Percentiles rank a stretch among this genome's conserved stretches.
Evolutionary conservation across 2,797 vertebrate species (phyloP).

Genomic region (Chanos chanos): DNA sequence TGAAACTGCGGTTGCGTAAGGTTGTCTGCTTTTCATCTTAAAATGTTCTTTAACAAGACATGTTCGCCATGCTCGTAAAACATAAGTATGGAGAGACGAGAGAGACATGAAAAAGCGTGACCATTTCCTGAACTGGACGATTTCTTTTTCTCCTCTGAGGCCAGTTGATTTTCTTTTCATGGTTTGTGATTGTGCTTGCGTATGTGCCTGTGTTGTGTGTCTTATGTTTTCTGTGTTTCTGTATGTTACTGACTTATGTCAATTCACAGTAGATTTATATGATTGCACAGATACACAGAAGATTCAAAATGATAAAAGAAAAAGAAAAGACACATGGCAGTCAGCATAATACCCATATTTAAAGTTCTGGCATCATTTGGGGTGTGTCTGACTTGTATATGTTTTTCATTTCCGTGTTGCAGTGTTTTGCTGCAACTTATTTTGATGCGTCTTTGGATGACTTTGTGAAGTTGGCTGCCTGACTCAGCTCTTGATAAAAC

Average conservation of each 20-base stretch:
- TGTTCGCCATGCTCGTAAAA: constrained; percentile 38
- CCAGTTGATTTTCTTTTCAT: constrained; percentile 19
- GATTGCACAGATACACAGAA: constrained; percentile 14
- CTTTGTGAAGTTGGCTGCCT: constrained; percentile 29
- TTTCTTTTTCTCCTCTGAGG: constrained; percentile 25
- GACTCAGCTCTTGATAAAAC: constrained; percentile 46
- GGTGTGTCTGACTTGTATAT: constrained; percentile 31
- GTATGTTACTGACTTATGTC: constrained; percentile 5
- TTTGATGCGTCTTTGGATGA: constrained; percentile 15
- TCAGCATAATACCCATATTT: constrained; percentile 27
- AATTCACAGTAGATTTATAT: constrained; percentile 14
- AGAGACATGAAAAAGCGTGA: constrained; percentile 34
- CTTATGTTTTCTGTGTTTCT: not conserved
- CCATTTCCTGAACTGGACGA: constrained; percentile 39
- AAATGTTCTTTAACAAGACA: constrained; percentile 37
- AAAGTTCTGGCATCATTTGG: constrained; percentile 23
- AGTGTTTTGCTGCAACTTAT: constrained; percentile 35
- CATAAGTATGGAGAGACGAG: constrained; percentile 29
- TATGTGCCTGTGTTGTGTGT: constrained; percentile 16
- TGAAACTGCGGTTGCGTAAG: constrained; percentile 36
- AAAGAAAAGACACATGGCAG: no score
- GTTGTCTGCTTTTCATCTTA: constrained; percentile 42
- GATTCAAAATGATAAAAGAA: constrained; percentile 1
- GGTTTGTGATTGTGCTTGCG: no score
- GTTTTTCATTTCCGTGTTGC: constrained; percentile 33